Percentiles rank a stretch among this genome's conserved stretches.
Evolutionary conservation across 2,113 vertebrate genomes (phyloP).

Genomic region (Regulus satrapa): DNA sequence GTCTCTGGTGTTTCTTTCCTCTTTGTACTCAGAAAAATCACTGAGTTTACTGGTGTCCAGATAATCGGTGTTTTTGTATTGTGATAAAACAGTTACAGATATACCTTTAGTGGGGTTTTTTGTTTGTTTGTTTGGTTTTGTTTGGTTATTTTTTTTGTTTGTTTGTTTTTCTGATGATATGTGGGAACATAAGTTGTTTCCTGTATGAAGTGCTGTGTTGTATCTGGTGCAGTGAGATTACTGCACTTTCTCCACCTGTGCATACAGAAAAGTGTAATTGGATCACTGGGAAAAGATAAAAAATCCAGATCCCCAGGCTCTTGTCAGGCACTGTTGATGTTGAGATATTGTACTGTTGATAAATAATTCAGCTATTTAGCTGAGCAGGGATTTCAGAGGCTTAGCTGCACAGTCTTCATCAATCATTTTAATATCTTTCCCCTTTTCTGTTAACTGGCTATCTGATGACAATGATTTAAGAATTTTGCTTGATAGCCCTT

Average conservation of each 20-base stretch:
- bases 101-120: not conserved
- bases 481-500: not conserved
- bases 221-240: not conserved
- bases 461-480: not conserved
- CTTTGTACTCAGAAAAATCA: not conserved
- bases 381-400: not conserved
- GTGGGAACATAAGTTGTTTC: not conserved
- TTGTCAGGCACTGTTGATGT: not conserved
- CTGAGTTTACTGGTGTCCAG: not conserved
- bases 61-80: not conserved
- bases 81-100: not conserved
- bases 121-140: not conserved
- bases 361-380: conserved; percentile 49
- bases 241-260: not conserved
- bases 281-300: not conserved
- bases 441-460: not conserved
- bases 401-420: not conserved
- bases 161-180: not conserved
- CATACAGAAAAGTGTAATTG: not conserved
- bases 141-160: not conserved
- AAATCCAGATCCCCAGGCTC: not conserved
- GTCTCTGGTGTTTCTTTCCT: not conserved
- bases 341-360: not conserved
- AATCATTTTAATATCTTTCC: not conserved
- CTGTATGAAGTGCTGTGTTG: not conserved